Conservation (phyloP, 1,140 invertebrate species). For the Calephelis virginiensis region DNA sequence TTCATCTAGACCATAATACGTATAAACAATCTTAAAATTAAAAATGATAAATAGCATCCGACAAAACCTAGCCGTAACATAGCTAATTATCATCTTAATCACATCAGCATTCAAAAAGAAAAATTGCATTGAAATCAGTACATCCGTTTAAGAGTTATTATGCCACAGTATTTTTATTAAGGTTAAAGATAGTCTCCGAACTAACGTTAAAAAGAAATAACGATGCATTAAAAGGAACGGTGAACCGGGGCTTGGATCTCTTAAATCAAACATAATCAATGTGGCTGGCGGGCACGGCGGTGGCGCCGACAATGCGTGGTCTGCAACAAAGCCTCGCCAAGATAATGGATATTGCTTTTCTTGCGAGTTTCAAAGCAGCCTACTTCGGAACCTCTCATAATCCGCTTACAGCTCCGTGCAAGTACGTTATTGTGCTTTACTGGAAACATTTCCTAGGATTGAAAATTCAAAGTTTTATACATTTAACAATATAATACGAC, state of each 20-base stretch:
- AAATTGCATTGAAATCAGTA: too few relatives aligned
- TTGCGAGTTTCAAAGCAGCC: conserved; percentile 71
- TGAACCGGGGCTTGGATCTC: conserved; percentile 4
- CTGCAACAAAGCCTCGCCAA: conserved; percentile 59
- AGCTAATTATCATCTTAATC: too few relatives aligned
- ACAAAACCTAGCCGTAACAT: too few relatives aligned
- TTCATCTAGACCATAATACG: too few relatives aligned
- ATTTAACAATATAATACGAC: not conserved
- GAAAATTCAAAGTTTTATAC: conserved; percentile 25
- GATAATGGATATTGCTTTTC: conserved; percentile 76
- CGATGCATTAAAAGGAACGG: conserved; percentile 2
- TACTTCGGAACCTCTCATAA: conserved; percentile 70
- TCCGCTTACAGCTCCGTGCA: conserved; percentile 64
- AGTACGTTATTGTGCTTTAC: conserved; percentile 65
- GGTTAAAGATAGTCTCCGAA: not conserved
- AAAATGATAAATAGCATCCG: too few relatives aligned
- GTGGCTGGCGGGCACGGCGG: conserved; percentile 9
- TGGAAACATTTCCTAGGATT: conserved; percentile 55
- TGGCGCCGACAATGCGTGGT: conserved; percentile 48
- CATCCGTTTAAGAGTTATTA: too few relatives aligned
- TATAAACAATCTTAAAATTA: too few relatives aligned
- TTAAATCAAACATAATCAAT: conserved; percentile 16
- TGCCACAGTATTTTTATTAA: not conserved
- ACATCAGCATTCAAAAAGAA: too few relatives aligned
- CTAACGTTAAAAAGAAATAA: not conserved